Conservation (phyloP, 2,888 invertebrate species). For the Saturnia japonica region DNA sequence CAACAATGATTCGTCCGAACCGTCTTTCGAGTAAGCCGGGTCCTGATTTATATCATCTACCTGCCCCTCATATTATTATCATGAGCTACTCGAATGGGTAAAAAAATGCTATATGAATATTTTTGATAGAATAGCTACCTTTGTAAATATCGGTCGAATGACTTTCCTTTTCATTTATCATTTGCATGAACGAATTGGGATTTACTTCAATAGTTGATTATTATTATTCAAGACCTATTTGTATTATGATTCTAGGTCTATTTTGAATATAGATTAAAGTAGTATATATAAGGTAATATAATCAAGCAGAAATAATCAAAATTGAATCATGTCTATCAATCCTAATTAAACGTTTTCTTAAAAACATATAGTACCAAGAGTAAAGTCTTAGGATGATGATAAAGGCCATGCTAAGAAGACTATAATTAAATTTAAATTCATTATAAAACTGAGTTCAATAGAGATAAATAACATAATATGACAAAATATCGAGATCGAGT, state of each 20-base stretch:
- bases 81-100: conserved; percentile 14
- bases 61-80: conserved; percentile 19
- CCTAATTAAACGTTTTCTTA: not conserved
- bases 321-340: not conserved
- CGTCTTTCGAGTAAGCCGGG: conserved; percentile 20
- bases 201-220: not conserved
- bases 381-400: not conserved
- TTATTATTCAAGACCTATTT: not conserved
- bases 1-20: conserved; percentile 17
- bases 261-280: not conserved
- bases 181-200: not conserved
- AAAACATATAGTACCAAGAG: not conserved
- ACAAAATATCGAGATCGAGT: not conserved
- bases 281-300: not conserved
- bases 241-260: not conserved
- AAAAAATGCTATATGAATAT: conserved; percentile 18
- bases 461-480: not conserved
- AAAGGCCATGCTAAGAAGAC: not conserved
- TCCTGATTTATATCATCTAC: conserved; percentile 19
- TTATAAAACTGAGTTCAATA: not conserved
- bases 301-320: not conserved
- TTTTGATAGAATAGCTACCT: not conserved
- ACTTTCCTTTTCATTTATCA: not conserved
- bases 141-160: not conserved
- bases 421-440: not conserved